These are phyloP conservation scores for Motacilla alba DNA, from an alignment of 2,113 vertebrate genomes.

Conservation along the genomic window DNA sequence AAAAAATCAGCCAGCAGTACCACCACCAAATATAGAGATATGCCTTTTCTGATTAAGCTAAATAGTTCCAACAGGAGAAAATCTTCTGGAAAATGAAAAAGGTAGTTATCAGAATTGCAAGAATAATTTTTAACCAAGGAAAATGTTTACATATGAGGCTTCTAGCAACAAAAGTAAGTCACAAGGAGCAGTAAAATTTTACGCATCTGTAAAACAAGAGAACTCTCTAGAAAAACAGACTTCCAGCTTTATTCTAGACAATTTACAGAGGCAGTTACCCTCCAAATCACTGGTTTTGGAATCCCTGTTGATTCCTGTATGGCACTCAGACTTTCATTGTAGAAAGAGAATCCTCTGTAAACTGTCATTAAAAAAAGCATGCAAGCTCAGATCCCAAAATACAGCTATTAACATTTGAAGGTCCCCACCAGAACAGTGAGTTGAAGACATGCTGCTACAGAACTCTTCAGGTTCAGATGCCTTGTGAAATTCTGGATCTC, in stretches of 20 bases:
- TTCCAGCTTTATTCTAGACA: neutral
- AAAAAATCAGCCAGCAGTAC: neutral
- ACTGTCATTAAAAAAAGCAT: neutral
- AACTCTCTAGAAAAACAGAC: neutral
- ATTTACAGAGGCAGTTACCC: neutral
- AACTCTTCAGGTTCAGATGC: neutral
- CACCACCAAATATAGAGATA: neutral
- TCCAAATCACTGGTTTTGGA: neutral
- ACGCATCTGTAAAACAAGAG: neutral
- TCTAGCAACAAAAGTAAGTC: neutral
- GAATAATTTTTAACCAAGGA: neutral
- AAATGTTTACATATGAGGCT: neutral
- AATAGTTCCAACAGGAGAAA: neutral
- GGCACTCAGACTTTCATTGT: accelerated
- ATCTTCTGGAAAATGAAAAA: neutral
- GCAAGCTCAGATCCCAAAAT: neutral
- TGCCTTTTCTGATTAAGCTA: neutral
- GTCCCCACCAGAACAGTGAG: neutral
- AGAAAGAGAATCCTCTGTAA: neutral
- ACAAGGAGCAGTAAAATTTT: neutral
- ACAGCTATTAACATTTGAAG: neutral
- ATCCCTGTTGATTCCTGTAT: neutral
- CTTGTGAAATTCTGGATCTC: neutral
- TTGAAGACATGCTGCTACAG: neutral
- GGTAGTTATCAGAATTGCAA: neutral